Conservation (phyloP, 35 echinoderm and acorn worm genomes). For the Amphiura filiformis region DNA sequence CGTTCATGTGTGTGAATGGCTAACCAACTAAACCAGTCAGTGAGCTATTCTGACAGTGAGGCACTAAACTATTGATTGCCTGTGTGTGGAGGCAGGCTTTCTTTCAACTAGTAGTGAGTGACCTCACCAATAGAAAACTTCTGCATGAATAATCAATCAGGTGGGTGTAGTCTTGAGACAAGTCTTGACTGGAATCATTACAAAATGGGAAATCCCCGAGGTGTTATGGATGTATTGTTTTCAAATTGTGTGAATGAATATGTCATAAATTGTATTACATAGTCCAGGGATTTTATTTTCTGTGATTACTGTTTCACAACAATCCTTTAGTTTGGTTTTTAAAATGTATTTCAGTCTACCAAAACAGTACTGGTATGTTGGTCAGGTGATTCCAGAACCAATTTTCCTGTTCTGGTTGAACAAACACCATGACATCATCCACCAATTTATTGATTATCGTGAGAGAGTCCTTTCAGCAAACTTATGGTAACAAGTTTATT, state of each 20-base stretch:
- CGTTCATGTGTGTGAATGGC: not conserved
- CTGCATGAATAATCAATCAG: conserved; percentile 13
- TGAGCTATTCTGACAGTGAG: not conserved
- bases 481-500: not conserved
- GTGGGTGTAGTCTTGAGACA: not conserved
- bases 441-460: not conserved
- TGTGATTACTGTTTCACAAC: too few relatives aligned
- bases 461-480: not conserved
- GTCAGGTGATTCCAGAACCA: too few relatives aligned
- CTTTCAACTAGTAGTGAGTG: not conserved
- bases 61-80: not conserved
- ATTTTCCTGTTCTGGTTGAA: not conserved
- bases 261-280: too few relatives aligned
- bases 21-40: not conserved
- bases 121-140: conserved; percentile 11
- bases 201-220: too few relatives aligned
- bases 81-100: not conserved
- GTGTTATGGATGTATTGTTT: too few relatives aligned
- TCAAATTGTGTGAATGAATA: too few relatives aligned
- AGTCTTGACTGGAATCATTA: not conserved
- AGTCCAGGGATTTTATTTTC: too few relatives aligned
- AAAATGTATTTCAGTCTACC: too few relatives aligned
- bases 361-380: too few relatives aligned
- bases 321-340: too few relatives aligned
- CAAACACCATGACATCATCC: not conserved